Evolutionary conservation across 1,140 invertebrate genomes (phyloP).

Genomic region (Ceratina japonica): DNA sequence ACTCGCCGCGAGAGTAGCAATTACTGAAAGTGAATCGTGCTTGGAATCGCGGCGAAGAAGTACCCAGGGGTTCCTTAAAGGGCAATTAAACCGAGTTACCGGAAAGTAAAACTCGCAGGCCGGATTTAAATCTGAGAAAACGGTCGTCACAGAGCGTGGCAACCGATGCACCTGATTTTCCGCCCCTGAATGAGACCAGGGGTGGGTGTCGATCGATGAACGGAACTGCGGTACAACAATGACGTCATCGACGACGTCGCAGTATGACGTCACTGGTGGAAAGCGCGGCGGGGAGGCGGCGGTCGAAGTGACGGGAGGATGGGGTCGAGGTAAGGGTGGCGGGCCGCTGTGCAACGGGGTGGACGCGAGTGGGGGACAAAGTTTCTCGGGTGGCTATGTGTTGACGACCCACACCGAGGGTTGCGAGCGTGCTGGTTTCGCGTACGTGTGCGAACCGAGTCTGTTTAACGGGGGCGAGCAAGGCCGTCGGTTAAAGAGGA

Average conservation of each 20-base stretch:
- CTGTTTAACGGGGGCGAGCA: slow-evolving; percentile 64
- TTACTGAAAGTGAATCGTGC: background rate
- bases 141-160: background rate
- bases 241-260: slow-evolving; percentile 75
- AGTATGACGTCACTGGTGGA: slow-evolving; percentile 71
- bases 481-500: slow-evolving; percentile 74
- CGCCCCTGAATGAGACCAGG: slow-evolving; percentile 46
- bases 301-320: slow-evolving; percentile 39
- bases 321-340: slow-evolving; percentile 30
- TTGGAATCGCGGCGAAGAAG: background rate
- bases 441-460: slow-evolving; percentile 39
- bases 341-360: slow-evolving; percentile 53
- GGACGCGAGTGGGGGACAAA: slow-evolving; percentile 36
- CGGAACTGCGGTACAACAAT: slow-evolving; percentile 78
- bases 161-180: slow-evolving; percentile 33
- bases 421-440: slow-evolving; percentile 16
- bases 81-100: background rate
- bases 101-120: background rate
- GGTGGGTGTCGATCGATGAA: slow-evolving; percentile 70
- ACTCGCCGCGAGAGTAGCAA: background rate
- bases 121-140: background rate
- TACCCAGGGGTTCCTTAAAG: background rate
- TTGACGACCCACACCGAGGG: slow-evolving; percentile 52
- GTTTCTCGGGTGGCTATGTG: slow-evolving; percentile 43
- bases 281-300: slow-evolving; percentile 36